Base-by-base conservation (phyloP, 2,888 invertebrate species). In the Osedax frankpressi region DNA sequence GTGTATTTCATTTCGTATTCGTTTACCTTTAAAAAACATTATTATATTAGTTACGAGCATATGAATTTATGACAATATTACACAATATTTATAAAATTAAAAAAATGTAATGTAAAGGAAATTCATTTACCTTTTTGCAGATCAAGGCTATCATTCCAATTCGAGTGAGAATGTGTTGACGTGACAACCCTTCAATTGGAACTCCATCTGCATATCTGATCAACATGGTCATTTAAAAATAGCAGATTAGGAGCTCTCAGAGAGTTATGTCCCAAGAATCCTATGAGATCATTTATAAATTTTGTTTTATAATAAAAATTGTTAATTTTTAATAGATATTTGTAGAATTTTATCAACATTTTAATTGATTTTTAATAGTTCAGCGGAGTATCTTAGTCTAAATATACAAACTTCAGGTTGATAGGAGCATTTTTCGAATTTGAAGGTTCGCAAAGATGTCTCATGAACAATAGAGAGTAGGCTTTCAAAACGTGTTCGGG, bases 71-170 rank as follows among this genome's bases (percentile, higher is more conserved):
- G n/a, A n/a, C n/a, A n/a, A n/a, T n/a, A n/a, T n/a, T n/a, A n/a
- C n/a, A n/a, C n/a, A n/a, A n/a, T n/a, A n/a, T n/a, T n/a, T n/a
- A n/a, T n/a, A n/a, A n/a, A n/a, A n/a, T n/a, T n/a, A n/a, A n/a
- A n/a, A n/a, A n/a, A n/a, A n/a, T n/a, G n/a, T n/a, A n/a, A n/a
- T n/a, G n/a, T n/a, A n/a, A n/a, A n/a, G 65, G 26, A 11, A 11
- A n/a, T 65, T 3, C 24, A 29, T 68, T n/a, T 28, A 88, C 88
- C 86, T 97, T 97, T 86, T 95, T 96, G 73, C 95, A 88, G 73
- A 97, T 95, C 30, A 97, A 86, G 19, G 94, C 94, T 94, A 97
- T 95, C 0, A 97, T 93, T 11, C 97, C 97, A 77, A 98, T 95
- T 77, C 97, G 87, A 0, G 95, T 94, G 30, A 97, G 87, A 44